phyloP scores from a whole-genome alignment of 1,140 invertebrate species.

The Drosophila lacteicornis region DNA sequence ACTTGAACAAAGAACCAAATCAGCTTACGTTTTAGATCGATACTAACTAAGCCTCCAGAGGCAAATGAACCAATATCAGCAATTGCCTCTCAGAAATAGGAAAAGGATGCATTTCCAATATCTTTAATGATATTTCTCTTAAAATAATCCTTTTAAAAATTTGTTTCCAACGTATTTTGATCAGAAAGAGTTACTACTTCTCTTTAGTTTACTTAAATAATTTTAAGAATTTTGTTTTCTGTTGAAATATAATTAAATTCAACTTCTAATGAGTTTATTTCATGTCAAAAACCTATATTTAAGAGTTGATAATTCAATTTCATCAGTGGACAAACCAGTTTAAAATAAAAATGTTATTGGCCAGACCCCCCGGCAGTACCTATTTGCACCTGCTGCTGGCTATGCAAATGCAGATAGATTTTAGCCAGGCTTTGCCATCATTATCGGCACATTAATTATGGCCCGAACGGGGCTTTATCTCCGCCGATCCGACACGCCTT shows the following conservation, averaged over 20 bases:
- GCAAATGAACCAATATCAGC: not conserved
- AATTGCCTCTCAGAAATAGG: not conserved
- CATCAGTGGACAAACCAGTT: conserved; percentile 8
- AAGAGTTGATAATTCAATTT: conserved; percentile 17
- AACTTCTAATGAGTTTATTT: conserved; percentile 10
- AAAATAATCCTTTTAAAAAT: not conserved
- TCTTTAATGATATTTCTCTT: not conserved
- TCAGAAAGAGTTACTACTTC: not conserved
- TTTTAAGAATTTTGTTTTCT: too few species aligned
- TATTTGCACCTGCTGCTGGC: conserved; percentile 17
- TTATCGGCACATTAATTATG: conserved; percentile 31
- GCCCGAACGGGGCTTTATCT: conserved; percentile 27
- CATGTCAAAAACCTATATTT: conserved; percentile 23
- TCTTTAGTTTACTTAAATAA: not conserved
- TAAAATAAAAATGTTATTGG: not conserved
- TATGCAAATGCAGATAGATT: conserved; percentile 42
- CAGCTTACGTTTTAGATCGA: conserved; percentile 67
- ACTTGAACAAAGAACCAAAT: conserved; percentile 72
- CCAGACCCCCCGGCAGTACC: conserved; percentile 11
- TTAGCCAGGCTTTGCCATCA: conserved; percentile 10
- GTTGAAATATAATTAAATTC: not conserved
- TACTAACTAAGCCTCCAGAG: conserved; percentile 40
- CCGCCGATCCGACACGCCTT: conserved; percentile 24
- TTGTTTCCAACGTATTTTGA: not conserved
- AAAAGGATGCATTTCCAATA: not conserved